A percentile compares a stretch with the other conserved stretches of the same genome.
phyloP scores from a whole-genome alignment of 2,113 vertebrate genomes.

The Amazona vittata region DNA sequence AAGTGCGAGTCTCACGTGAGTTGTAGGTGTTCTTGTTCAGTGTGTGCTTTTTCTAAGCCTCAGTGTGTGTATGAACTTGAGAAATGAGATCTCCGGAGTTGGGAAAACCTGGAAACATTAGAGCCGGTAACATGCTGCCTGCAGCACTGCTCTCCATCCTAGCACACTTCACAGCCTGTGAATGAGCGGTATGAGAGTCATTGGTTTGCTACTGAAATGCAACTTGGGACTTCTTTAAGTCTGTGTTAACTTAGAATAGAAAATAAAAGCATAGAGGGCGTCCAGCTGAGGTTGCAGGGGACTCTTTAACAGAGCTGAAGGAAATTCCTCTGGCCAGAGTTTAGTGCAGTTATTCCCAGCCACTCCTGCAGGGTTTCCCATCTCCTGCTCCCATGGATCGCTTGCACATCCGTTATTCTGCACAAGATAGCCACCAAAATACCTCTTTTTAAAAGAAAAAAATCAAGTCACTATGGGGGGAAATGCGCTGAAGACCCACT shows the following conservation, averaged over 20 bases:
- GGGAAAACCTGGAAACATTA: not conserved
- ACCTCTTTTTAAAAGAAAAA: not conserved
- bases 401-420: not conserved
- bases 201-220: constrained; percentile 2
- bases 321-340: not conserved
- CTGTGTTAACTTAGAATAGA: not conserved
- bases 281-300: not conserved
- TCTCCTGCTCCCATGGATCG: rapidly evolving
- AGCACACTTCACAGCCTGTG: rapidly evolving
- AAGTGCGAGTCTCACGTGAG: rapidly evolving
- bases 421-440: not conserved
- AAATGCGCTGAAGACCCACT: not conserved
- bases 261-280: not conserved
- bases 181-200: not conserved
- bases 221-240: not conserved
- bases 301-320: not conserved
- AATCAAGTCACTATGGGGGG: rapidly evolving
- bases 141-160: not conserved
- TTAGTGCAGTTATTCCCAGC: not conserved
- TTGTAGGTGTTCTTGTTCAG: not conserved
- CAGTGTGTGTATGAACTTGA: rapidly evolving
- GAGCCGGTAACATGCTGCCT: not conserved
- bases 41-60: not conserved
- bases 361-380: not conserved
- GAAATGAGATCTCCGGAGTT: not conserved